These are phyloP conservation scores for Sturnus vulgaris DNA, from an alignment of 2,113 vertebrate genomes.

Conservation along the genomic window DNA sequence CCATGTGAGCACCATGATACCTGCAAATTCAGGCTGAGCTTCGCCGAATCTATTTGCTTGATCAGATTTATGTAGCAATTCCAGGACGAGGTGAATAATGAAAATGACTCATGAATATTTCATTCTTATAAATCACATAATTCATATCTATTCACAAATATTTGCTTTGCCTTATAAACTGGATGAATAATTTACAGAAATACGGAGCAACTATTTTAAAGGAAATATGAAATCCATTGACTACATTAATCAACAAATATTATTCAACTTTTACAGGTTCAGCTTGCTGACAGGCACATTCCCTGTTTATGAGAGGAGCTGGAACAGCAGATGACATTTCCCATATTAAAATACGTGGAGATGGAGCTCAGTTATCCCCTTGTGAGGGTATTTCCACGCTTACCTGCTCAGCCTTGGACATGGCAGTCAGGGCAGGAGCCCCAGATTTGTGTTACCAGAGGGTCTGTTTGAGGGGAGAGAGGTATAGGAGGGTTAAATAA, in stretches of 20 bases:
- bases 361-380: background rate
- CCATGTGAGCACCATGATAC: accelerated
- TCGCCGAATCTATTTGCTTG: conserved; percentile 10
- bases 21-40: background rate
- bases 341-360: background rate
- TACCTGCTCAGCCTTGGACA: background rate
- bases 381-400: accelerated
- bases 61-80: conserved; percentile 58
- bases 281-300: conserved; percentile 37
- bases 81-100: conserved; percentile 54
- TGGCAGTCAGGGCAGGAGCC: background rate
- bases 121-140: conserved; percentile 53
- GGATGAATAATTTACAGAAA: conserved; percentile 57
- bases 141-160: conserved; percentile 62
- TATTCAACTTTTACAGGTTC: conserved; percentile 46
- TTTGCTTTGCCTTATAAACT: conserved; percentile 57
- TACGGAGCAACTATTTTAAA: conserved; percentile 41
- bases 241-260: conserved; percentile 61
- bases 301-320: conserved; percentile 10
- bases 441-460: background rate
- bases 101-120: conserved; percentile 62
- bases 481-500: background rate
- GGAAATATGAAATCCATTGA: conserved; percentile 43
- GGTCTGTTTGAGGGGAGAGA: background rate
- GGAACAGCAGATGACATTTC: conserved; percentile 17